Evolutionary conservation across 2,888 invertebrate species (phyloP).

Genomic region (Lingula anatina): DNA sequence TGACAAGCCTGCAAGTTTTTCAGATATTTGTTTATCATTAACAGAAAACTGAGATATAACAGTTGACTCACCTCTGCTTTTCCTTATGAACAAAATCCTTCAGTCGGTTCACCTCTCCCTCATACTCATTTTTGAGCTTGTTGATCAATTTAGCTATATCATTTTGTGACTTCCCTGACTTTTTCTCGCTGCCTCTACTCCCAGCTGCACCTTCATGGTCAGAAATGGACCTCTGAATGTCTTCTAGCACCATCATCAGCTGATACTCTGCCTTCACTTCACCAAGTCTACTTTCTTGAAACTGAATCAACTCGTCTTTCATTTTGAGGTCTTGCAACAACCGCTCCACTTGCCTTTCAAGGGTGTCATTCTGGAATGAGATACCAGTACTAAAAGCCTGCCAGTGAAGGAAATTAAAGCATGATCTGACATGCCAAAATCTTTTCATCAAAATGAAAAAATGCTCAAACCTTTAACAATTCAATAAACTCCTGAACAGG

Average conservation of each 20-base stretch:
- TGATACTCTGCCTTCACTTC: not conserved
- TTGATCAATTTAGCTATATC: not conserved
- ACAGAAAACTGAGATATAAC: no score
- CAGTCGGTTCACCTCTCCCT: not conserved
- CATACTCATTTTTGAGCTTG: not conserved
- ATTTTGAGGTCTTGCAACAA: not conserved
- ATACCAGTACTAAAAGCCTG: no score
- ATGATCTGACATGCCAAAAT: no score
- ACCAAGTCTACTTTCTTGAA: not conserved
- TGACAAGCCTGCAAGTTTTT: no score
- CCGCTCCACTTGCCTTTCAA: not conserved
- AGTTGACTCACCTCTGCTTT: constrained; percentile 1
- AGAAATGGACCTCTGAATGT: not conserved
- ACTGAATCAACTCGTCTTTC: not conserved
- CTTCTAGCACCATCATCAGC: not conserved
- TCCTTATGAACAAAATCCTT: not conserved
- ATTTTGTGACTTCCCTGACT: not conserved
- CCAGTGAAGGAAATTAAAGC: no score
- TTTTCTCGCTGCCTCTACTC: not conserved
- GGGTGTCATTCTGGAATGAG: not conserved
- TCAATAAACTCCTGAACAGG: no score
- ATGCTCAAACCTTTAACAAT: no score
- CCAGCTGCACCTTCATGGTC: not conserved
- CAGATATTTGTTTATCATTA: no score
- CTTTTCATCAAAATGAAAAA: no score